A percentile compares a stretch with the other conserved stretches of the same genome.
Evolutionary conservation across 2,888 invertebrate species (phyloP).

Genomic region (Crepidodera aurea): DNA sequence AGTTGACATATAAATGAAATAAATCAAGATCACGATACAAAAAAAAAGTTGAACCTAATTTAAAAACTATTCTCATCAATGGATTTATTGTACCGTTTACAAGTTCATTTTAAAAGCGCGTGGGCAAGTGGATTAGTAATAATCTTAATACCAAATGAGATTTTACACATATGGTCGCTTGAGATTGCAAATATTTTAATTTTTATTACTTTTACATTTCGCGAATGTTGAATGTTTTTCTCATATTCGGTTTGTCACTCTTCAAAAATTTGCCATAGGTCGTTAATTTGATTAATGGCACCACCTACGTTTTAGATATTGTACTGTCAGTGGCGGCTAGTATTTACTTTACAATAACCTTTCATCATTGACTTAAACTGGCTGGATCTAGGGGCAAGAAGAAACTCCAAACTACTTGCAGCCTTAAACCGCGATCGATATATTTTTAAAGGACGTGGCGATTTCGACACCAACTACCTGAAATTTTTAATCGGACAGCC

Average conservation of each 20-base stretch:
- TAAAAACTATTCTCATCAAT: background rate
- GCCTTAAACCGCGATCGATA: too few species aligned
- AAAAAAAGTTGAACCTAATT: background rate
- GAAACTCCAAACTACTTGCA: too few species aligned
- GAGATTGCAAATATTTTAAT: slow-evolving; percentile 22
- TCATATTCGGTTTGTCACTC: slow-evolving; percentile 19
- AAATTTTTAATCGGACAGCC: too few species aligned
- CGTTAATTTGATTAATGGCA: background rate
- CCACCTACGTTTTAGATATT: too few species aligned
- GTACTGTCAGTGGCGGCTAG: too few species aligned
- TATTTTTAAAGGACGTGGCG: too few species aligned
- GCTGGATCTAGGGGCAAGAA: too few species aligned
- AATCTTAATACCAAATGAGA: slow-evolving; percentile 32
- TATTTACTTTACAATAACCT: too few species aligned
- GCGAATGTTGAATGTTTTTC: slow-evolving; percentile 17
- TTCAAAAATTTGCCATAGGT: background rate
- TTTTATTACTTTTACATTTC: slow-evolving; percentile 13
- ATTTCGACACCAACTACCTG: too few species aligned
- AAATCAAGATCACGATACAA: background rate
- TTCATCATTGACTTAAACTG: too few species aligned
- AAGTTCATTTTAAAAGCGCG: slow-evolving; percentile 14
- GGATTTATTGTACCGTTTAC: background rate
- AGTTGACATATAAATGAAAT: background rate
- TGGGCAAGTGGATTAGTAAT: slow-evolving; percentile 15
- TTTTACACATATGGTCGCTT: slow-evolving; percentile 11